These are phyloP conservation scores for Lysiphlebus fabarum DNA, from an alignment of 1,140 invertebrate genomes.

Conservation along the genomic window DNA sequence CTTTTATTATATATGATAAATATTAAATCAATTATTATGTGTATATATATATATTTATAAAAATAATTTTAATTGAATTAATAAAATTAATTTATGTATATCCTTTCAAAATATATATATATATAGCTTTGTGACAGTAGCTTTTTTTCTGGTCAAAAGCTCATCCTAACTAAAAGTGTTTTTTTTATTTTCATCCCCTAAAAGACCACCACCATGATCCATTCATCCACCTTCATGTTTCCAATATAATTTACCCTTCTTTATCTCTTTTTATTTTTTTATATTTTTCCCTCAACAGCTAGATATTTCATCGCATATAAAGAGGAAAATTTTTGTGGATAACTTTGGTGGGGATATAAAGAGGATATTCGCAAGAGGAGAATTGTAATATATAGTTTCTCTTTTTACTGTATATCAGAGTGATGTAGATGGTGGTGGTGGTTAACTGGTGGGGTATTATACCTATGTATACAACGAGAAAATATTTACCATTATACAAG, in stretches of 20 bases:
- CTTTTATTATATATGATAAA: too few relatives aligned
- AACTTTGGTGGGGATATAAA: slow-evolving; percentile 23
- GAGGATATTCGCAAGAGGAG: slow-evolving; percentile 20
- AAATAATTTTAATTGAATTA: too few relatives aligned
- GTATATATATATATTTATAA: too few relatives aligned
- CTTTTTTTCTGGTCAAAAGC: not conserved
- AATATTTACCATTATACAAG: too few relatives aligned
- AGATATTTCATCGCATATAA: slow-evolving; percentile 23
- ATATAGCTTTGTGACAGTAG: not conserved
- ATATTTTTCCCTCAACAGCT: slow-evolving; percentile 17
- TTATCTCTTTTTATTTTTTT: not conserved
- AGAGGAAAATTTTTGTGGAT: slow-evolving; percentile 26
- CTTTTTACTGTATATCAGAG: not conserved
- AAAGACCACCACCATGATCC: not conserved
- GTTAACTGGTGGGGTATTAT: not conserved
- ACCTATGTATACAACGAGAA: too few relatives aligned
- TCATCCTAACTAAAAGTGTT: not conserved
- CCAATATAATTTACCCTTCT: not conserved
- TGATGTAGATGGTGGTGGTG: slow-evolving; percentile 4
- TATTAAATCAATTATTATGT: too few relatives aligned
- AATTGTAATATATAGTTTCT: not conserved
- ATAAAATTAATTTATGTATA: too few relatives aligned
- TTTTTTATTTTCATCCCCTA: not conserved
- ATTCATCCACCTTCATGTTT: slow-evolving; percentile 13
- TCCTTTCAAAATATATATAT: too few relatives aligned